These are phyloP conservation scores for Semaprochilodus insignis DNA, from an alignment of 2,797 vertebrate genomes.

Conservation along the genomic window DNA sequence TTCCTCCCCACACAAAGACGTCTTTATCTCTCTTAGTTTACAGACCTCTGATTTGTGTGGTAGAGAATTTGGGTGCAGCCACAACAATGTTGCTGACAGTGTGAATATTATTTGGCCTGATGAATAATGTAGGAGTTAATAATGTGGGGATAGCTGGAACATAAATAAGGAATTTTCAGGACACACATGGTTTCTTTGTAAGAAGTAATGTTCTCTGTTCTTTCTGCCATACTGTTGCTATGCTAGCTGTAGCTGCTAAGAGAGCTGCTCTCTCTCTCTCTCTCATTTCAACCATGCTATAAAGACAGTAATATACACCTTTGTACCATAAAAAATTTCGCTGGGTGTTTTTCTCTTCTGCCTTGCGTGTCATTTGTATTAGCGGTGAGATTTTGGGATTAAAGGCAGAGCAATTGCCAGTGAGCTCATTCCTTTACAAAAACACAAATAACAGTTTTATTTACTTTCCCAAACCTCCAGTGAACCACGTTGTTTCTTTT, in stretches of 20 bases:
- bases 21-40: conserved; percentile 33
- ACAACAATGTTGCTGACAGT: conserved; percentile 30
- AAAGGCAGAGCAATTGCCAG: too few relatives aligned
- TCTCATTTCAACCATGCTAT: too few relatives aligned
- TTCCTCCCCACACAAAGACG: conserved; percentile 23
- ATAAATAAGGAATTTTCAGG: conserved; percentile 12
- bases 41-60: conserved; percentile 14
- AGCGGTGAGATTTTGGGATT: too few relatives aligned
- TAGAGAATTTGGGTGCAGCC: conserved; percentile 15
- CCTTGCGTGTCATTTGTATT: too few relatives aligned
- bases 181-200: conserved; percentile 5
- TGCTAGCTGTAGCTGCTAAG: background rate
- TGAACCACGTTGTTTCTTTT: too few relatives aligned
- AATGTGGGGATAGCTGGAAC: conserved; percentile 22
- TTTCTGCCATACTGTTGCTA: background rate
- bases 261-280: background rate
- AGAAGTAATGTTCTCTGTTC: background rate
- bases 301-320: too few relatives aligned
- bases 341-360: too few relatives aligned
- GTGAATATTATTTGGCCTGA: conserved; percentile 40
- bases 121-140: conserved; percentile 28
- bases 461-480: background rate
- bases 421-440: too few relatives aligned
- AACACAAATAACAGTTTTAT: background rate
- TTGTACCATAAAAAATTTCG: too few relatives aligned